phyloP scores from a whole-genome alignment of 37 sponge, comb jelly and placozoan genomes.

The Agelas oroides region DNA sequence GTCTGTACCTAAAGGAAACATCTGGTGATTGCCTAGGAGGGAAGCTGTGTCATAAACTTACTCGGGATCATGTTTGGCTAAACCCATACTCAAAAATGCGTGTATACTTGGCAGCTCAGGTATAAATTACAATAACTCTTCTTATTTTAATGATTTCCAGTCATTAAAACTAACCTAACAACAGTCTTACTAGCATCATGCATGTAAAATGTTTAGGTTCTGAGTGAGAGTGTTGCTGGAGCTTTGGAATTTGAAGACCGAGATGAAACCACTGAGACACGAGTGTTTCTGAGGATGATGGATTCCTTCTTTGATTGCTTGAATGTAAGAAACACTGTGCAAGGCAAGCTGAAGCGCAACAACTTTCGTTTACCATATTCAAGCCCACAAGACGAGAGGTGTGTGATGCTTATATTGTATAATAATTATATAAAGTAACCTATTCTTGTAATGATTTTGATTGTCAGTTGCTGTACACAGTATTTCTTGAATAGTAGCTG shows the following conservation, averaged over 20 bases:
- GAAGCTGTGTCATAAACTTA: neutral
- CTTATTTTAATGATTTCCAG: no score
- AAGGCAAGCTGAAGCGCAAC: neutral
- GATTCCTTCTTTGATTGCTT: neutral
- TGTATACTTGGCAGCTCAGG: neutral
- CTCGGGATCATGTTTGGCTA: neutral
- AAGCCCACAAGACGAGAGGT: conserved; percentile 2
- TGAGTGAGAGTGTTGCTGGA: neutral
- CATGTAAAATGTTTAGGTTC: no score
- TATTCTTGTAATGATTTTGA: neutral
- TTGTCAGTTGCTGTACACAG: no score
- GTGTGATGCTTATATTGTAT: neutral
- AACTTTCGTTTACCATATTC: neutral
- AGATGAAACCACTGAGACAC: neutral
- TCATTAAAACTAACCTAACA: no score
- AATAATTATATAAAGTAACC: neutral
- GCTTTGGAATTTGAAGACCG: neutral
- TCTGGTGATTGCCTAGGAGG: neutral
- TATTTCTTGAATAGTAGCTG: no score
- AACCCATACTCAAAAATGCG: neutral
- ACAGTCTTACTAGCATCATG: no score
- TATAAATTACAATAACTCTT: no score
- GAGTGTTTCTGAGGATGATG: neutral
- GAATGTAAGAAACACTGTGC: neutral
- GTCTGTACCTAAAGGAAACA: neutral